phyloP scores from a whole-genome alignment of 2,888 invertebrate genomes.

The Agrotis clavis region DNA sequence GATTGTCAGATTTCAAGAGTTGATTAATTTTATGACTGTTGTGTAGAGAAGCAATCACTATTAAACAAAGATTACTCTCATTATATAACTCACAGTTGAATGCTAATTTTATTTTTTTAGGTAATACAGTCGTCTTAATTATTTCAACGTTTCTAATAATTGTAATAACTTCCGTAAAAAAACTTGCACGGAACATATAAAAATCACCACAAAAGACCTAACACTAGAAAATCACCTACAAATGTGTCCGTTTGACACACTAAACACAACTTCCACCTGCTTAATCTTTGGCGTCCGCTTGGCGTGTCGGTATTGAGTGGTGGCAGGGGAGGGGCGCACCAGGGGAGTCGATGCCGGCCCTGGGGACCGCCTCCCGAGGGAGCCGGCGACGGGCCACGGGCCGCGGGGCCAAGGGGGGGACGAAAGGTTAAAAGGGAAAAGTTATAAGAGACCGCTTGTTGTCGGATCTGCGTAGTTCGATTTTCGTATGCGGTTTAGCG shows the following conservation, averaged over 20 bases:
- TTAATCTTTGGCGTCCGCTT: conserved; percentile 88
- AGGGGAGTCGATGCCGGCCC: conserved; percentile 87
- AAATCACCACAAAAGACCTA: too few relatives aligned
- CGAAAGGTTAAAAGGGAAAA: conserved; percentile 91
- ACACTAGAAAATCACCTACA: neutral
- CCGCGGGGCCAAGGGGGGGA: conserved; percentile 72
- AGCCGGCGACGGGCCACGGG: conserved; percentile 71
- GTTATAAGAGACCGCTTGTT: conserved; percentile 91
- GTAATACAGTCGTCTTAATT: too few relatives aligned
- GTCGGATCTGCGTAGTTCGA: conserved; percentile 87
- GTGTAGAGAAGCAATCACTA: too few relatives aligned
- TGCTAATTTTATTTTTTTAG: too few relatives aligned
- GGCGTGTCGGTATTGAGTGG: conserved; percentile 91
- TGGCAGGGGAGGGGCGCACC: conserved; percentile 83
- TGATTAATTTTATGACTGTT: too few relatives aligned
- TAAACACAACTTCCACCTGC: conserved; percentile 61
- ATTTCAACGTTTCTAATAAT: too few relatives aligned
- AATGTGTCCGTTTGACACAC: conserved; percentile 50
- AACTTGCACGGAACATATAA: too few relatives aligned
- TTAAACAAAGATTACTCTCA: too few relatives aligned
- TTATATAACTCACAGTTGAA: too few relatives aligned
- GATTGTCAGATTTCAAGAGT: too few relatives aligned
- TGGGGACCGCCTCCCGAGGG: conserved; percentile 91
- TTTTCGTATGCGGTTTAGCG: conserved; percentile 83
- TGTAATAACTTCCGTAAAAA: too few relatives aligned